phyloP scores from a whole-genome alignment of 2,797 vertebrate species.

The Xiphorhynchus erythropygius region DNA sequence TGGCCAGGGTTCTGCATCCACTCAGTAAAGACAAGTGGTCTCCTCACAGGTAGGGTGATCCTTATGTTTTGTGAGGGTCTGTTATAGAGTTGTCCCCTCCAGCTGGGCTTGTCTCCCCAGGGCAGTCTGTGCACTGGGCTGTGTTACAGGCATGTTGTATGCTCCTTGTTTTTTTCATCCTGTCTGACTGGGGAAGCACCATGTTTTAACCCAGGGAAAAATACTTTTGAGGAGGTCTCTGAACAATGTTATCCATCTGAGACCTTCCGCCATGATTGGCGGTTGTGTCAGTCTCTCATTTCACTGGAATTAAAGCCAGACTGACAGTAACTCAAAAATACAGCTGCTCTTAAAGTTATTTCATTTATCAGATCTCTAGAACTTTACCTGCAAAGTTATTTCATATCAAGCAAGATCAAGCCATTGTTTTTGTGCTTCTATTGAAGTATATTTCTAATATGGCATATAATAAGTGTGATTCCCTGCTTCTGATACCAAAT shows the following conservation, averaged over 20 bases:
- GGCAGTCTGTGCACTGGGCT: background rate
- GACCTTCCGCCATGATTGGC: background rate
- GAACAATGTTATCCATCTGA: background rate
- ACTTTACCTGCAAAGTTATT: background rate
- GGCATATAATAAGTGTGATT: background rate
- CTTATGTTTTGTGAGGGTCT: background rate
- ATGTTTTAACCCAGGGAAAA: background rate
- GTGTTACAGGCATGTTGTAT: background rate
- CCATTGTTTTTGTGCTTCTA: background rate
- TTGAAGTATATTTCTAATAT: background rate
- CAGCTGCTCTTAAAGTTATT: background rate
- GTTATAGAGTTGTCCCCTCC: background rate
- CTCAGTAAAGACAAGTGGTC: background rate
- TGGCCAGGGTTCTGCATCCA: background rate
- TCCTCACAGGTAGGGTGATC: background rate
- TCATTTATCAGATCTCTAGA: background rate
- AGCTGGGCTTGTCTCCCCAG: background rate
- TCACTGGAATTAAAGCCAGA: background rate
- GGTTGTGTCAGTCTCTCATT: background rate
- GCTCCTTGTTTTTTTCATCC: background rate
- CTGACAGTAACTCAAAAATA: background rate
- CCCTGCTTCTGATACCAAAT: background rate
- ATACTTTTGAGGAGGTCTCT: background rate
- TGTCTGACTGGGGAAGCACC: background rate
- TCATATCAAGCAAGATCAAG: background rate